phyloP scores from a whole-genome alignment of 2,113 vertebrate genomes.

The Vulpes lagopus region DNA sequence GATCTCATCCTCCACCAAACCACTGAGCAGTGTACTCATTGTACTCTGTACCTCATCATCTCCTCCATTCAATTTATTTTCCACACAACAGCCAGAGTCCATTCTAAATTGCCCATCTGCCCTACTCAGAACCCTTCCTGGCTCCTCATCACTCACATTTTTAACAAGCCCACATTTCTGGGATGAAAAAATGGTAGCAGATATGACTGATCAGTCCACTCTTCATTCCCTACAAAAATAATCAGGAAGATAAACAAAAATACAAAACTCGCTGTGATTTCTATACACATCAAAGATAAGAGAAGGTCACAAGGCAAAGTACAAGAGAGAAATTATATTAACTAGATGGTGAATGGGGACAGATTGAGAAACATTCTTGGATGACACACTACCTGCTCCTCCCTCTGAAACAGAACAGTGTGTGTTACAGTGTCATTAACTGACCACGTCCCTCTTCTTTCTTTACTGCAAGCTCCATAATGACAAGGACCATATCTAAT shows the following conservation, averaged over 20 bases:
- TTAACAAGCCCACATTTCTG: not conserved
- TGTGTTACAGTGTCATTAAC: not conserved
- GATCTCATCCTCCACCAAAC: not conserved
- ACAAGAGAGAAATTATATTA: not conserved
- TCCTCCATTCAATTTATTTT: not conserved
- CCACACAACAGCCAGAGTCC: not conserved
- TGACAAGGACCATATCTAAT: not conserved
- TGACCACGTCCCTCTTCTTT: not conserved
- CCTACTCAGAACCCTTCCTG: not conserved
- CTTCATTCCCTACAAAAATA: not conserved
- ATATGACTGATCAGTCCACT: not conserved
- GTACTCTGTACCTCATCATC: not conserved
- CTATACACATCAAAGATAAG: slow-evolving; percentile 43
- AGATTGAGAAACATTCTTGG: slow-evolving; percentile 51
- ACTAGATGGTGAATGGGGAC: not conserved
- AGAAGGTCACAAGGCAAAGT: slow-evolving; percentile 4
- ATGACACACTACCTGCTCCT: not conserved
- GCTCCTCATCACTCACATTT: not conserved
- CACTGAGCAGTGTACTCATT: not conserved
- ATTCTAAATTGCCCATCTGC: not conserved
- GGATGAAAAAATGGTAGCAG: not conserved
- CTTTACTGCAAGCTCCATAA: not conserved
- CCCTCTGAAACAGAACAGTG: slow-evolving; percentile 3
- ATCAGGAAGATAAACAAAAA: not conserved
- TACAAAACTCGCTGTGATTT: not conserved